These are phyloP conservation scores for Porites divaricata DNA, from an alignment of 92 coral and sea anemone genomes.

Conservation along the genomic window DNA sequence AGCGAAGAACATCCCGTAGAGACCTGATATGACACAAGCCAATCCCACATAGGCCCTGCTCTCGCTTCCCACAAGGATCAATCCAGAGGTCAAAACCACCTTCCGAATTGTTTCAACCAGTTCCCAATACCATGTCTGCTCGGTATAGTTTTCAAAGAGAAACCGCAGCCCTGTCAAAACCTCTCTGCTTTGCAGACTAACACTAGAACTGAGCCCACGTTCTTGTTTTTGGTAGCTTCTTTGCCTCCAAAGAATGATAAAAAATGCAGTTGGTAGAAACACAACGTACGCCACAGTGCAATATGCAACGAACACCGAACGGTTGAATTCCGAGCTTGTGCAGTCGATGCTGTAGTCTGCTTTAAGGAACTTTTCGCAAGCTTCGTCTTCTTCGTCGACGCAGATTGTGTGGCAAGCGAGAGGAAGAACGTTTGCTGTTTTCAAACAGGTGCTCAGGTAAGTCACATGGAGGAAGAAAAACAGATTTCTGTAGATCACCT, in stretches of 20 bases:
- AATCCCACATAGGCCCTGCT: not conserved
- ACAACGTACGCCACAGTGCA: not conserved
- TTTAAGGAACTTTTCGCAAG: not conserved
- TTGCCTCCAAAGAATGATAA: slow-evolving; percentile 1
- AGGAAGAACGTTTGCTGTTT: not conserved
- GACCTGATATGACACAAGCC: not conserved
- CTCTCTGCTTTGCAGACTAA: not conserved
- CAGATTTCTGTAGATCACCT: not conserved
- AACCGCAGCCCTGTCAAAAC: not conserved
- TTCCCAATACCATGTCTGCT: slow-evolving; percentile 37
- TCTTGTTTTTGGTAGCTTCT: not conserved
- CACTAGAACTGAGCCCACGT: too few relatives aligned
- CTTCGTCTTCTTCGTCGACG: not conserved
- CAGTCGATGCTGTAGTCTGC: not conserved
- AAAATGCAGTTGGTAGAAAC: not conserved
- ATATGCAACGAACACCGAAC: not conserved
- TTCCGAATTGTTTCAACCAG: not conserved
- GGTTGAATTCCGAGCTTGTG: not conserved
- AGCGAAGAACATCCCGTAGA: slow-evolving; percentile 18
- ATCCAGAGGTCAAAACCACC: not conserved
- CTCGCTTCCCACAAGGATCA: slow-evolving; percentile 24
- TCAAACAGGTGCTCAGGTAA: not conserved
- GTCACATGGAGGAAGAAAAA: not conserved
- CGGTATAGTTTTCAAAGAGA: slow-evolving; percentile 26
- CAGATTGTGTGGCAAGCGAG: not conserved